These are phyloP conservation scores for Aquatica leii DNA, from an alignment of 2,888 invertebrate genomes.

Conservation along the genomic window DNA sequence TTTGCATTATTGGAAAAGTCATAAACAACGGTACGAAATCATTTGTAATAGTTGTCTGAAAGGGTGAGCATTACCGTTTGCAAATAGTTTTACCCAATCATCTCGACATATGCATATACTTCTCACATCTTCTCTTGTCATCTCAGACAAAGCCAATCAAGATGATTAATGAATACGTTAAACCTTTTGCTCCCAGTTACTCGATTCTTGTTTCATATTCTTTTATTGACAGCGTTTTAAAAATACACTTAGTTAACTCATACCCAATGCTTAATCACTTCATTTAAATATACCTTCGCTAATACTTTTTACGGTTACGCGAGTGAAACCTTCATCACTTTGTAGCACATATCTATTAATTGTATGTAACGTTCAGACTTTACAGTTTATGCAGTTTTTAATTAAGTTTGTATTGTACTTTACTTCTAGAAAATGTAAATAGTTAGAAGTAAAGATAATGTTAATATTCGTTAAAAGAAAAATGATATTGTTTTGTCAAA, in stretches of 20 bases:
- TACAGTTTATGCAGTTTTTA: too few species aligned
- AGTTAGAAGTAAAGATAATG: too few species aligned
- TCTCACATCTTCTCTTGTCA: slow-evolving; percentile 45
- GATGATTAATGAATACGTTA: slow-evolving; percentile 43
- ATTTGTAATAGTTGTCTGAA: slow-evolving; percentile 47
- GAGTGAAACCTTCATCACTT: background rate
- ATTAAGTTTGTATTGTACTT: too few species aligned
- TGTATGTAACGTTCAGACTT: too few species aligned
- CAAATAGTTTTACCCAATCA: slow-evolving; percentile 48
- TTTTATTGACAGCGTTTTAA: slow-evolving; percentile 19
- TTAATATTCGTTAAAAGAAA: too few species aligned
- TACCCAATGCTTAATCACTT: slow-evolving; percentile 8
- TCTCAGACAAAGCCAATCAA: slow-evolving; percentile 47
- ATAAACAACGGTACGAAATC: slow-evolving; percentile 49
- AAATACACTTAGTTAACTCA: slow-evolving; percentile 15
- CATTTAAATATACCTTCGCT: slow-evolving; percentile 9
- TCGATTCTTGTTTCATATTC: slow-evolving; percentile 21
- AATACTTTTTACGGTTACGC: background rate
- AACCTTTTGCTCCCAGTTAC: slow-evolving; percentile 28
- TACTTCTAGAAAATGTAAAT: too few species aligned
- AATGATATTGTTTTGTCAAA: too few species aligned
- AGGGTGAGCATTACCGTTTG: slow-evolving; percentile 46
- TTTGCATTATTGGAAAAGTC: slow-evolving; percentile 44
- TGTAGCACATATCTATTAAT: too few species aligned
- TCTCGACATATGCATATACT: slow-evolving; percentile 38